A percentile compares a stretch with the other conserved stretches of the same genome.
phyloP scores from a whole-genome alignment of 2,888 invertebrate genomes.

The Biston betularia region DNA sequence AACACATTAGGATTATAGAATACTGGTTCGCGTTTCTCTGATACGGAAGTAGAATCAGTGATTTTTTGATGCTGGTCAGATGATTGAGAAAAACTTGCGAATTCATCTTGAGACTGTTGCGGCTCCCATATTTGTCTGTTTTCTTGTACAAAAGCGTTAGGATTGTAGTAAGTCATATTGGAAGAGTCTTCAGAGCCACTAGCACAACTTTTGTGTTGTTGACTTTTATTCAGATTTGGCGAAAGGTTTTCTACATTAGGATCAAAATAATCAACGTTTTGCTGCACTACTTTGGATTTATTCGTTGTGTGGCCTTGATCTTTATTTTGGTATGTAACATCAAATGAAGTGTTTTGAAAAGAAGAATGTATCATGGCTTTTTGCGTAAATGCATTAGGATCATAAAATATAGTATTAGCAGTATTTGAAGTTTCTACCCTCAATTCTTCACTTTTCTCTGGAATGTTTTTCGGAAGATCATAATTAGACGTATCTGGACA shows the following conservation, averaged over 20 bases:
- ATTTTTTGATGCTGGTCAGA: neutral
- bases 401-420: conserved; percentile 21
- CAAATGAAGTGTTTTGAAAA: neutral
- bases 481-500: conserved; percentile 15
- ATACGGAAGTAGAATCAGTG: neutral
- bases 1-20: conserved; percentile 24
- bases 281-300: neutral
- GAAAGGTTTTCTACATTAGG: neutral
- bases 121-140: conserved; percentile 10
- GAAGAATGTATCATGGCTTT: conserved; percentile 1
- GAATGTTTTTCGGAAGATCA: conserved; percentile 37
- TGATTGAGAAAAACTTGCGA: conserved; percentile 8
- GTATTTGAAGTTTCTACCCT: conserved; percentile 16
- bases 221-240: neutral
- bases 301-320: neutral
- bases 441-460: conserved; percentile 28
- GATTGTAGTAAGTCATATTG: conserved; percentile 10
- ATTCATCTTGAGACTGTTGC: conserved; percentile 3
- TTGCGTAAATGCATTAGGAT: conserved; percentile 21
- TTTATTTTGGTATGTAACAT: conserved; percentile 4
- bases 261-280: conserved; percentile 6
- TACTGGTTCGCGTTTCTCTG: conserved; percentile 1
- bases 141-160: conserved; percentile 17
- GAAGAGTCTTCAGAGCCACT: neutral
- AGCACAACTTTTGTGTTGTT: neutral